These are phyloP conservation scores for Lepus townsendii DNA, from an alignment of 2,797 vertebrate species.

Conservation along the genomic window DNA sequence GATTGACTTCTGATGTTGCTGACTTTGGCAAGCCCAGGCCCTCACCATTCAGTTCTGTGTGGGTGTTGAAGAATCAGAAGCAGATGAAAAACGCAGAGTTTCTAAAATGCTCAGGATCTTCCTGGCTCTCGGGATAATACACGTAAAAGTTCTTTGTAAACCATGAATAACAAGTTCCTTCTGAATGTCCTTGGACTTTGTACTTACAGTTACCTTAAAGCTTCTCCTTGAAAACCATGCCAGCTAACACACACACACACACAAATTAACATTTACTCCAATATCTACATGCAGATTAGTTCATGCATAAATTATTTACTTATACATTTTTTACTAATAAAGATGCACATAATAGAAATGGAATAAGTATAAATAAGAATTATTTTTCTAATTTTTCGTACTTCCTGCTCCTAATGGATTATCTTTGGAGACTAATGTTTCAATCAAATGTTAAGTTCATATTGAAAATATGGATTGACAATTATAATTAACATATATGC, in stretches of 20 bases:
- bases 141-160: background rate
- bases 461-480: slow-evolving; percentile 26
- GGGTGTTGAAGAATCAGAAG: background rate
- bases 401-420: background rate
- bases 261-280: background rate
- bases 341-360: background rate
- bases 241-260: background rate
- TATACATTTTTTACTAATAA: background rate
- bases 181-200: background rate
- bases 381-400: background rate
- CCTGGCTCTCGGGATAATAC: background rate
- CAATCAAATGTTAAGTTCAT: background rate
- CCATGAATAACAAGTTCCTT: background rate
- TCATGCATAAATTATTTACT: background rate
- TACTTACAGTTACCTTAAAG: background rate
- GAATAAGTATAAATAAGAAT: slow-evolving; percentile 2
- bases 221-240: background rate
- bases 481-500: slow-evolving; percentile 58
- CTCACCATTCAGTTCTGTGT: background rate
- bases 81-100: background rate
- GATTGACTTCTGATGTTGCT: background rate
- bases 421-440: background rate
- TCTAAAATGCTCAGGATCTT: background rate
- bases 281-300: background rate
- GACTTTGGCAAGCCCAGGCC: background rate